Evolutionary conservation across 2,888 invertebrate genomes (phyloP), one percentile per base, ranked within the genome.

Genomic region (Oasisia sp.): DNA sequence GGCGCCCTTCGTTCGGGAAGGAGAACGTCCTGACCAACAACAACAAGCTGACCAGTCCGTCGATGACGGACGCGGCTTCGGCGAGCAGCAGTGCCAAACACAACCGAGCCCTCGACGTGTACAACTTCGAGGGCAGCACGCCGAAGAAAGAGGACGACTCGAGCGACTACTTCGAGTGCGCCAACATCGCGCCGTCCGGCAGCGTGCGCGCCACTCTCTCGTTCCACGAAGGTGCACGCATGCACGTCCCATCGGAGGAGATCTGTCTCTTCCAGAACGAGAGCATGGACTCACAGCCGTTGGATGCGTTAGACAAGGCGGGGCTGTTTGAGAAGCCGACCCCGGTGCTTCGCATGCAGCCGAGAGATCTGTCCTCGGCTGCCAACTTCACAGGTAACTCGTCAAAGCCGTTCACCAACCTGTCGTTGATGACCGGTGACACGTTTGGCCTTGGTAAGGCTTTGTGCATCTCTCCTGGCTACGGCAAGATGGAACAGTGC

Each of bases 91-190:
- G 89, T 32, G 45, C 91, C 56, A 44, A 90, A 44, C 32, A 32
- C 9, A 27, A 38, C 45, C 89, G 92, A 5, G 32, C 93, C 2
- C 91, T 93, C 32, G 94, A 94, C 91, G 94, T 94, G 45, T 94
- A 94, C 91, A 94, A 94, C 91, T 94, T 94, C 92, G 94, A 94
- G 56, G 93, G 92, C n/a, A 90, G 92, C 44, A 94, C 94, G 8
- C 93, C 93, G 32, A 94, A 94, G 89, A 94, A 94, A 90, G 93
- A 94, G 14, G 94, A 93, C 32, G 92, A 92, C 27, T 90, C 92
- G 32, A 90, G 91, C 7, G 91, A 91, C 27, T 93, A 94, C 58
- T 92, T 90, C 89, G 91, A 91, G 56, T 93, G 93, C 45, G 91
- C 90, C 7, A 91, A 74, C 27, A 50, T 89, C 11, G 93, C 92